phyloP scores from a whole-genome alignment of 53 echinoderm and acorn worm genomes.

The Antedon mediterranea region DNA sequence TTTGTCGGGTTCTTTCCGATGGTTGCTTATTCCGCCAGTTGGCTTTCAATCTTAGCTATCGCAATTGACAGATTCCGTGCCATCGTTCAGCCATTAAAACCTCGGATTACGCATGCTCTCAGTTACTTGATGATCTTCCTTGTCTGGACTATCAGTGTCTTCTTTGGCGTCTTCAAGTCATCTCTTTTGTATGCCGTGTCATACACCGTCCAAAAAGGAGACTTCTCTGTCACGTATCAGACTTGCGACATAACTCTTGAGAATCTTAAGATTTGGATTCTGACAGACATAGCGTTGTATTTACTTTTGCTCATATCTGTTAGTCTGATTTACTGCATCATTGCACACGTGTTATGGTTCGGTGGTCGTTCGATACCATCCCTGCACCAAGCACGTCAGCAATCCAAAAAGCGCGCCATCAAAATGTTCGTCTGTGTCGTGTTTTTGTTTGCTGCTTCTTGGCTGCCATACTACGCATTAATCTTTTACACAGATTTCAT shows the following conservation, averaged over 20 bases:
- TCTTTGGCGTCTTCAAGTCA: neutral
- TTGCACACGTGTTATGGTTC: neutral
- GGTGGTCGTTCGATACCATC: neutral
- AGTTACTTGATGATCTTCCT: neutral
- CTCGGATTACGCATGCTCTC: neutral
- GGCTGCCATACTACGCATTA: neutral
- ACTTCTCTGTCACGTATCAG: neutral
- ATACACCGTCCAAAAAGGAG: neutral
- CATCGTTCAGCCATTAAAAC: neutral
- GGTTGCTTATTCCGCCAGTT: neutral
- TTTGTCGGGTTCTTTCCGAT: neutral
- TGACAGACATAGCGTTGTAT: neutral
- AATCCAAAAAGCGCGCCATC: neutral
- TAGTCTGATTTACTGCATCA: neutral
- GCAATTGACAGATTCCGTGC: neutral
- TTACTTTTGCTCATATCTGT: neutral
- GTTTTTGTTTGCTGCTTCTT: neutral
- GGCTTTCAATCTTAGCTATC: neutral
- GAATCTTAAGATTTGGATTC: neutral
- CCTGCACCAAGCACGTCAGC: neutral
- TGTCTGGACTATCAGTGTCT: neutral
- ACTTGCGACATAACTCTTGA: neutral
- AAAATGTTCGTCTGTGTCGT: neutral
- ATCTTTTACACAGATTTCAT: neutral
- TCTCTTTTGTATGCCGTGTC: neutral